Evolutionary conservation across 2,888 invertebrate species (phyloP), one percentile per base, ranked within the genome.

Genomic region (Trachelus troglodyta): DNA sequence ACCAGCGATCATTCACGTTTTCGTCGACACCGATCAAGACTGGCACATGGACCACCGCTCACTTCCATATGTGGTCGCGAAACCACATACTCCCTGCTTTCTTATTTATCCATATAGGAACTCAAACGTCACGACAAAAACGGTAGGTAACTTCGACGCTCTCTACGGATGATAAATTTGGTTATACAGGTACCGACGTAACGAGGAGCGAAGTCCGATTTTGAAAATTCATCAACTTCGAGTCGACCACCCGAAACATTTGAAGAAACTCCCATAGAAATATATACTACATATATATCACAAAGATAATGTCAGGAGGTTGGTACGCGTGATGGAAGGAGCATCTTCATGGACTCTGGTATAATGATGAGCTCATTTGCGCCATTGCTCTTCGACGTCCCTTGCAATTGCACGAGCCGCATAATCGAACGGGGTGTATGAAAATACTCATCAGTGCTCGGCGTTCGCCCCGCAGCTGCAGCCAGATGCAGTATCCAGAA

Each of bases 21-120:
- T 34, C 71, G 71, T 71, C 71, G 56, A 56, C 23, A 23, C 56
- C 56, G 56, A 56, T 56, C 56, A 56, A 56, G 9, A 23, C 56
- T 23, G 56, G 56, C 56, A 23, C 56, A 15, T 37, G 56, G 56
- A 56, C 9, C 56, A 33, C 33, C 71, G 71, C 31, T 31, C 71
- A 34, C 71, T 34, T 71, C 71, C 71, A 71, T 71, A 33, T 71
- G 71, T 23, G 71, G 71, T 34, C 71, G 71, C 31, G 31, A 71
- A 71, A 71, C 31, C 15, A 34, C 71, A 31, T 31, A 12, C 31
- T 23, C 56, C 23, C 56, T 56, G 56, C 56, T 56, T 56, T 56
- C 56, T 56, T 56, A 56, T 56, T 56, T 71, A 31, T 12, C 71
- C 71, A 33, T 71, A 71, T 71, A 71, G 31, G 34, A 31, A 71